These are phyloP conservation scores for Erannis defoliaria DNA, from an alignment of 2,888 invertebrate species.

Conservation along the genomic window DNA sequence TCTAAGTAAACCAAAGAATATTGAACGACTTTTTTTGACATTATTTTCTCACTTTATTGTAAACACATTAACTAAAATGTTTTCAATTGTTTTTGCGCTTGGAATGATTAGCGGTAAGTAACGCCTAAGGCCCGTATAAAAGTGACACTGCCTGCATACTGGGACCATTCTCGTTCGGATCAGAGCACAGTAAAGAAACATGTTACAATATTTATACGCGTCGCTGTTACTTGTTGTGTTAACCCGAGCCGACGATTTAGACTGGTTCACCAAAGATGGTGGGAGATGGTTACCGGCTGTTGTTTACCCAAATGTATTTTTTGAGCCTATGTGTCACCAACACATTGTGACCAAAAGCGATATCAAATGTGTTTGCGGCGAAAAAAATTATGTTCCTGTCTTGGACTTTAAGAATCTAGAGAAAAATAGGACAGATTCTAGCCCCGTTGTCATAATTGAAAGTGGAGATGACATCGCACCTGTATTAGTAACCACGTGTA, in stretches of 20 bases:
- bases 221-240: slow-evolving; percentile 3
- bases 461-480: background rate
- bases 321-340: background rate
- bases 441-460: background rate
- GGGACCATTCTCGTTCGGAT: background rate
- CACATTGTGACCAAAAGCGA: background rate
- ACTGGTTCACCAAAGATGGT: background rate
- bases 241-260: background rate
- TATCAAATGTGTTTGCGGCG: background rate
- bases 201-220: slow-evolving; percentile 1
- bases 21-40: too few relatives aligned
- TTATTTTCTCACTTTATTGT: too few relatives aligned
- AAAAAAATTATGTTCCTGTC: background rate
- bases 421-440: background rate
- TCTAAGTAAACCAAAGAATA: too few relatives aligned
- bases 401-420: background rate
- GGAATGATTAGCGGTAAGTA: too few relatives aligned
- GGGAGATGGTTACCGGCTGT: background rate
- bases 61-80: too few relatives aligned
- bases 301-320: background rate
- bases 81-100: too few relatives aligned
- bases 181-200: background rate
- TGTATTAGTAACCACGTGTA: background rate
- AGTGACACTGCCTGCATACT: background rate
- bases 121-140: background rate